Conservation (phyloP, 2,113 vertebrate species). For the Vidua chalybeata region DNA sequence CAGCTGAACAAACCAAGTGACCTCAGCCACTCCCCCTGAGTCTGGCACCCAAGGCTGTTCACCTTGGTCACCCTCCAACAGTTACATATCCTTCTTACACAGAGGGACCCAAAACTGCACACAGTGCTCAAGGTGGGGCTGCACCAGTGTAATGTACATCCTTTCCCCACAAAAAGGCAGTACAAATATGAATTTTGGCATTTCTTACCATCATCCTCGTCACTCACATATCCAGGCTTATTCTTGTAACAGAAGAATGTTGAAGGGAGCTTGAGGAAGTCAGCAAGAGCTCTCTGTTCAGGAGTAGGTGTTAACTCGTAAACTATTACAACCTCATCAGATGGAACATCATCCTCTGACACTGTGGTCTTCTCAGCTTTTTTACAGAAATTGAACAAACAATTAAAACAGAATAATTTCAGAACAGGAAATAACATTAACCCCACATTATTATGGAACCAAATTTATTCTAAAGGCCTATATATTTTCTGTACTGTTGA, state of each 20-base stretch:
- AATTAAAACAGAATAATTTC: background rate
- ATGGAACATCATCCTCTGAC: conserved; percentile 37
- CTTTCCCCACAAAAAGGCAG: background rate
- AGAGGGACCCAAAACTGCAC: background rate
- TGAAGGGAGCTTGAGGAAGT: conserved; percentile 83
- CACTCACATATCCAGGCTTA: conserved; percentile 86
- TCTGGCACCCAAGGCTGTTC: background rate
- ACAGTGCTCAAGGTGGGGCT: no score
- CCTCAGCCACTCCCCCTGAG: rapidly evolving
- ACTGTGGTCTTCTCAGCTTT: conserved; percentile 61
- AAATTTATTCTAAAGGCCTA: background rate
- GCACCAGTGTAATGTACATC: background rate
- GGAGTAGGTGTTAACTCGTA: conserved; percentile 86
- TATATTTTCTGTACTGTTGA: background rate
- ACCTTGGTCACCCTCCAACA: background rate
- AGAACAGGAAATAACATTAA: background rate
- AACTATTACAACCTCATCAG: conserved; percentile 83
- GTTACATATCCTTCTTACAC: background rate
- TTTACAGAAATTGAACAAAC: conserved; percentile 15
- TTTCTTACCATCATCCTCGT: conserved; percentile 88
- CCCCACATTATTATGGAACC: background rate
- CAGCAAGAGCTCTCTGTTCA: conserved; percentile 86
- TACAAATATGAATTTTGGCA: background rate
- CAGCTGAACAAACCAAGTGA: background rate
- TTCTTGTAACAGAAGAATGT: conserved; percentile 98